phyloP scores from a whole-genome alignment of 2,888 invertebrate genomes.

The Caradrina kadenii region DNA sequence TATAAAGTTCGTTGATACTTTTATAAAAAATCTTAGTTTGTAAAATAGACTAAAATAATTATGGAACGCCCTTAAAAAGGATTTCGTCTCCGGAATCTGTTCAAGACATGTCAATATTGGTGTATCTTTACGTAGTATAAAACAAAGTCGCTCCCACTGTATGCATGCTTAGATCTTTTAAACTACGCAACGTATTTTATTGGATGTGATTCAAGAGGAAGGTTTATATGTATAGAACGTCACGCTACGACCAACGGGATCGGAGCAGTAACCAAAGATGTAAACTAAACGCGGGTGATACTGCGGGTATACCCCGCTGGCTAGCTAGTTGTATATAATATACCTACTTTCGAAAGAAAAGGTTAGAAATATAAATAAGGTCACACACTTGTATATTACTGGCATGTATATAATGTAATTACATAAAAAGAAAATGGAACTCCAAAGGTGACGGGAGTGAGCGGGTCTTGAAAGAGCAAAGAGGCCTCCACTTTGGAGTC shows the following conservation, averaged over 20 bases:
- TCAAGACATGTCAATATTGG: conserved; percentile 29
- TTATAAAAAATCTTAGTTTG: conserved; percentile 1
- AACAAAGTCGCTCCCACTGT: too few relatives aligned
- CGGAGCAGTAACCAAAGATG: too few relatives aligned
- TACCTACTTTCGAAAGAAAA: not conserved
- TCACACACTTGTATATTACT: not conserved
- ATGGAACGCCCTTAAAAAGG: conserved; percentile 1
- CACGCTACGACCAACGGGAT: too few relatives aligned
- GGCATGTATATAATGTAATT: conserved; percentile 24
- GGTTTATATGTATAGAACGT: too few relatives aligned
- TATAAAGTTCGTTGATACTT: not conserved
- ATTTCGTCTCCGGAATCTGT: conserved; percentile 16
- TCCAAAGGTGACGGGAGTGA: not conserved
- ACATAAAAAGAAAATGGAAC: conserved; percentile 25
- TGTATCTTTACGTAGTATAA: too few relatives aligned
- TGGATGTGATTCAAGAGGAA: too few relatives aligned
- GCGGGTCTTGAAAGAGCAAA: conserved; percentile 27
- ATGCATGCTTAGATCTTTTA: too few relatives aligned
- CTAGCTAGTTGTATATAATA: not conserved
- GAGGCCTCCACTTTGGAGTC: conserved; percentile 14
- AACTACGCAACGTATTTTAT: too few relatives aligned
- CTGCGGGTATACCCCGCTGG: too few relatives aligned
- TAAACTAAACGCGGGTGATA: too few relatives aligned
- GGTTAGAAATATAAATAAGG: not conserved
- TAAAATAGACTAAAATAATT: conserved; percentile 2